phyloP scores from a whole-genome alignment of 2,113 vertebrate species.

The Zapus hudsonius region DNA sequence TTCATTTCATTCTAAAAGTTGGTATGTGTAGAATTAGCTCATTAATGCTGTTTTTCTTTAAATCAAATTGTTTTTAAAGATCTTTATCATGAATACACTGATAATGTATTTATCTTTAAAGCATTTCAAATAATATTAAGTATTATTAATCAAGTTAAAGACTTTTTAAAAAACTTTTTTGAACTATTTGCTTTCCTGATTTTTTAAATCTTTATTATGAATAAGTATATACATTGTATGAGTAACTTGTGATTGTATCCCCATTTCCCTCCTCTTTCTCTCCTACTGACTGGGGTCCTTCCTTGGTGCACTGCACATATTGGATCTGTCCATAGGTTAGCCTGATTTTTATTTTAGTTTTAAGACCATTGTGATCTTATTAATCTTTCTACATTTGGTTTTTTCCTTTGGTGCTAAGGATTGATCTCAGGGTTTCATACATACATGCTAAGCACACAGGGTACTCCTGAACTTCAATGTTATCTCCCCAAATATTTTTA shows the following conservation, averaged over 20 bases:
- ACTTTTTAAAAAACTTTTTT: not conserved
- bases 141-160: constrained; percentile 3
- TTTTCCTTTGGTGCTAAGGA: not conserved
- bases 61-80: constrained; percentile 13
- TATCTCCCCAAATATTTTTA: not conserved
- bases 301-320: too few relatives aligned
- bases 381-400: not conserved
- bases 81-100: constrained; percentile 38
- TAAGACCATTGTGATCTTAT: not conserved
- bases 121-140: not conserved
- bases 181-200: constrained; percentile 5
- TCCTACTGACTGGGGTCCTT: too few relatives aligned
- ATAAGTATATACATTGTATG: too few relatives aligned
- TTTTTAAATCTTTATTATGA: not conserved
- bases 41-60: not conserved
- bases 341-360: too few relatives aligned
- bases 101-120: constrained; percentile 18
- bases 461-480: not conserved
- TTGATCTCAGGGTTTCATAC: not conserved
- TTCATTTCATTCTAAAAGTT: not conserved
- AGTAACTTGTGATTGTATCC: too few relatives aligned
- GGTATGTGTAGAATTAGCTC: not conserved
- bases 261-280: too few relatives aligned
- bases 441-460: not conserved
- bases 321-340: too few relatives aligned